A percentile compares a stretch with the other conserved stretches of the same genome.
These are phyloP conservation scores for Regulus satrapa DNA, from an alignment of 2,113 vertebrate species.

Conservation along the genomic window DNA sequence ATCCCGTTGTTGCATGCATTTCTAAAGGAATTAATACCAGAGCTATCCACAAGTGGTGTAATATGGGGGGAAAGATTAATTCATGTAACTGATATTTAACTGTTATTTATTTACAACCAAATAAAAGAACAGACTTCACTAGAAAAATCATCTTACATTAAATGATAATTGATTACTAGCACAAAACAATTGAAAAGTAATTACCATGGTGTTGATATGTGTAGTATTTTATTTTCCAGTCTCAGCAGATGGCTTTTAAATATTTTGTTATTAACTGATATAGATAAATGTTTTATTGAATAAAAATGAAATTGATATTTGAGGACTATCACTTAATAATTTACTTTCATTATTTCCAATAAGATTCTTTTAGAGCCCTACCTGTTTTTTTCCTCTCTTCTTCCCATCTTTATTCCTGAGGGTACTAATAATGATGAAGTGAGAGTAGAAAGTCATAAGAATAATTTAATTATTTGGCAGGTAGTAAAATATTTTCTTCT, in stretches of 20 bases:
- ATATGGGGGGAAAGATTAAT: neutral
- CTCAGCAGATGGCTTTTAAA: slow-evolving; percentile 5
- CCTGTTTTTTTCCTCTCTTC: accelerated
- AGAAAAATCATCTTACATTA: neutral
- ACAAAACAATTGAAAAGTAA: slow-evolving; percentile 12
- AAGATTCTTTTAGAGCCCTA: neutral
- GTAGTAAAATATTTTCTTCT: neutral
- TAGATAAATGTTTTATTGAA: neutral
- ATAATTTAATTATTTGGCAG: neutral
- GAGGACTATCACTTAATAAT: neutral
- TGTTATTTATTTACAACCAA: neutral
- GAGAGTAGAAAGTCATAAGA: neutral
- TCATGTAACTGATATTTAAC: neutral
- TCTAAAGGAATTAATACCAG: neutral
- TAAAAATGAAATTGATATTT: neutral
- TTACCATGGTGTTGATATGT: neutral
- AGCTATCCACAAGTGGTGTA: neutral
- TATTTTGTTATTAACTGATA: slow-evolving; percentile 24
- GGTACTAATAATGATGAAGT: neutral
- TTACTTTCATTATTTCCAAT: neutral
- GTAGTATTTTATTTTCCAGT: neutral
- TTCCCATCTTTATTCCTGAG: neutral
- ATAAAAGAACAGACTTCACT: neutral
- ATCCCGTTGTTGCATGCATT: neutral
- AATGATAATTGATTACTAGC: slow-evolving; percentile 18